phyloP scores from a whole-genome alignment of 2,888 invertebrate genomes.

The Nineta flava region DNA sequence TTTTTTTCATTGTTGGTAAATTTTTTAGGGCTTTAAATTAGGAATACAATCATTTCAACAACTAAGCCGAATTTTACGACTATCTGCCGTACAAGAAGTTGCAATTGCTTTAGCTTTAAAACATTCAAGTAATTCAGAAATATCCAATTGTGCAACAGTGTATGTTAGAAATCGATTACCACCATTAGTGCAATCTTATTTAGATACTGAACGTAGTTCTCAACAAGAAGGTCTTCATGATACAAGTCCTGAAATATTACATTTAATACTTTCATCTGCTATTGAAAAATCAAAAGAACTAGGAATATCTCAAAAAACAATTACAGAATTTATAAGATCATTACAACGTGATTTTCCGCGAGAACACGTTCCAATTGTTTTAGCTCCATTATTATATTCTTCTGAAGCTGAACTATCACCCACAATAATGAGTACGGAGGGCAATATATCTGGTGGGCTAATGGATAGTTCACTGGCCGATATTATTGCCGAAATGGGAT shows the following conservation, averaged over 20 bases:
- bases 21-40: constrained; percentile 56
- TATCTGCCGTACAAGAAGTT: constrained; percentile 82
- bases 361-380: constrained; percentile 74
- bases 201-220: constrained; percentile 62
- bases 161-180: constrained; percentile 72
- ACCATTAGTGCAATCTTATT: constrained; percentile 70
- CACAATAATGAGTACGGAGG: constrained; percentile 44
- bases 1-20: no score
- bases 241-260: constrained; percentile 76
- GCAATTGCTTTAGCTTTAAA: constrained; percentile 74
- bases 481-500: constrained; percentile 83
- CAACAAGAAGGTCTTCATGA: constrained; percentile 75
- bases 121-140: constrained; percentile 63
- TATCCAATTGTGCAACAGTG: constrained; percentile 54
- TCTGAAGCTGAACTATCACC: constrained; percentile 53
- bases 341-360: constrained; percentile 77
- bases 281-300: constrained; percentile 40
- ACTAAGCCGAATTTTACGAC: constrained; percentile 70
- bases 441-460: constrained; percentile 37
- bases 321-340: constrained; percentile 64
- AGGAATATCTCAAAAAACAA: constrained; percentile 55
- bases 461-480: constrained; percentile 69
- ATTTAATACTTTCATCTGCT: constrained; percentile 53
- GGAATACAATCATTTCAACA: constrained; percentile 66
- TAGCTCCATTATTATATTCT: constrained; percentile 76